These are phyloP conservation scores for Myrmecobius fasciatus DNA, from an alignment of 2,113 vertebrate genomes.

Conservation along the genomic window DNA sequence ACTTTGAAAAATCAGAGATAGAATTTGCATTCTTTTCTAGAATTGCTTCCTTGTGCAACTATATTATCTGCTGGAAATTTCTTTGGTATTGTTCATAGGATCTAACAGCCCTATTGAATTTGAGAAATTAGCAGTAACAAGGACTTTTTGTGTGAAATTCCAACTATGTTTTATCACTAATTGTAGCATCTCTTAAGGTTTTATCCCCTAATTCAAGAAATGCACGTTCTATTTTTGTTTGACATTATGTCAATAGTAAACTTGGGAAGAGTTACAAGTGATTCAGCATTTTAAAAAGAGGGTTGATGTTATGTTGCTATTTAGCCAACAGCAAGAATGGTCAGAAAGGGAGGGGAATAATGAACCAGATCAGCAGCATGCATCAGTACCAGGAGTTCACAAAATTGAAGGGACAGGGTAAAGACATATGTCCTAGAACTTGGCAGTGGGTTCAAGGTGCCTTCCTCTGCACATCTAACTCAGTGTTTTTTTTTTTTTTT, in stretches of 20 bases:
- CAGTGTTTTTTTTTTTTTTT: too few species aligned
- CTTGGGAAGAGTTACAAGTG: constrained; percentile 54
- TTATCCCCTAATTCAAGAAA: constrained; percentile 55
- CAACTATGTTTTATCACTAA: constrained; percentile 67
- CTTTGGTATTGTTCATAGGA: neutral
- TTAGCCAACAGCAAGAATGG: constrained; percentile 61
- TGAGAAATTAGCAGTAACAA: constrained; percentile 64
- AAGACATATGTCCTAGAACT: neutral
- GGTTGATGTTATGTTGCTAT: constrained; percentile 62
- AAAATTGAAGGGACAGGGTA: neutral
- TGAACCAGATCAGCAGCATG: neutral
- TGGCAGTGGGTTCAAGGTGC: neutral
- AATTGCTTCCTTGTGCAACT: constrained; percentile 31
- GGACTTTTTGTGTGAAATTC: constrained; percentile 48
- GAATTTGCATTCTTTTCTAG: neutral
- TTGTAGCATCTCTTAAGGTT: constrained; percentile 62
- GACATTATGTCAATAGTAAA: constrained; percentile 65
- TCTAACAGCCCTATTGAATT: neutral
- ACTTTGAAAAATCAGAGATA: neutral
- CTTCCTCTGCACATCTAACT: neutral
- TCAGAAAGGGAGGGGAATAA: neutral
- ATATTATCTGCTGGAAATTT: neutral
- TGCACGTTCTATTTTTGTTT: constrained; percentile 77
- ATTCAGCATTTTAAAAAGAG: constrained; percentile 73
- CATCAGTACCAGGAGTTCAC: neutral